Conservation (phyloP, 2,797 vertebrate genomes). For the Spinus olivaceus region DNA sequence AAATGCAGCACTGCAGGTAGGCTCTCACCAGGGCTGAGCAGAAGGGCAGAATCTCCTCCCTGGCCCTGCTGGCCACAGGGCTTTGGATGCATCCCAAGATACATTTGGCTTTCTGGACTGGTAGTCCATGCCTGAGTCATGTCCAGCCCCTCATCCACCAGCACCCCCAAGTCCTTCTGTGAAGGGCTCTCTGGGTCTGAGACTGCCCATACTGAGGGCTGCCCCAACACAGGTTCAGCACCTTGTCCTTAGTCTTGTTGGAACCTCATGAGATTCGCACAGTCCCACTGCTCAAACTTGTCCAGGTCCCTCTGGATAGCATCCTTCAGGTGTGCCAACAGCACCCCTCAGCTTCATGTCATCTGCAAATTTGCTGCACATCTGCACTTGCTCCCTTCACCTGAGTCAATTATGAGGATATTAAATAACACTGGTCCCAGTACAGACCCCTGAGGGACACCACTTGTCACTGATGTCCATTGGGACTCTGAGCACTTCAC, state of each 20-base stretch:
- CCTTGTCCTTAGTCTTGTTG: background rate
- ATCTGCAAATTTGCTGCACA: background rate
- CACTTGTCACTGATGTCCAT: background rate
- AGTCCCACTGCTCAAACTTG: rapidly evolving
- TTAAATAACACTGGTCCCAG: background rate
- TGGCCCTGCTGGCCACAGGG: background rate
- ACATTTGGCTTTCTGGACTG: background rate
- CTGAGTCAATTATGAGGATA: background rate
- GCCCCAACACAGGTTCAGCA: background rate
- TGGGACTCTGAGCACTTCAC: background rate
- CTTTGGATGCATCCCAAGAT: background rate
- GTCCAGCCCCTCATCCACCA: background rate
- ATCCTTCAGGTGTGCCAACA: background rate
- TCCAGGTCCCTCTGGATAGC: background rate
- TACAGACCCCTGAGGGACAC: background rate
- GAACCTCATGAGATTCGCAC: background rate
- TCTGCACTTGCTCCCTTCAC: background rate
- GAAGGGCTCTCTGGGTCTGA: background rate
- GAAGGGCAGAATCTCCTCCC: background rate
- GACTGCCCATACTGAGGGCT: rapidly evolving
- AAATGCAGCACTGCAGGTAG: background rate
- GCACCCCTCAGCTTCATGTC: background rate
- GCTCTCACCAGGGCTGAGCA: background rate
- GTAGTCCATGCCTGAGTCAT: background rate
- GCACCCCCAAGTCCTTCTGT: background rate